These are phyloP conservation scores for Harpalus rufipes DNA, from an alignment of 2,888 invertebrate species.

Conservation along the genomic window DNA sequence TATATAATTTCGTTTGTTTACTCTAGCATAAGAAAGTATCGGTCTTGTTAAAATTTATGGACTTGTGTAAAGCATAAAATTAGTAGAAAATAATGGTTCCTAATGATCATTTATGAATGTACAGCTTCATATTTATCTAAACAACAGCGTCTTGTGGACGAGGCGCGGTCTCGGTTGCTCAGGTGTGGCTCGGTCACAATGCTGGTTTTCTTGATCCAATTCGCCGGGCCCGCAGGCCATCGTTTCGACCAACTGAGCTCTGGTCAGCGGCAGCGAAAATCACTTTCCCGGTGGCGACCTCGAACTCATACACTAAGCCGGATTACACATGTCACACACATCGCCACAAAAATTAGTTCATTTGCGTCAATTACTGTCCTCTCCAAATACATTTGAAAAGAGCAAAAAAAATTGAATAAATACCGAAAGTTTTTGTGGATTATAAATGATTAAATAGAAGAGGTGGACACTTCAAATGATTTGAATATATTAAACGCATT, in stretches of 20 bases:
- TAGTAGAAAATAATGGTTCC: constrained; percentile 15
- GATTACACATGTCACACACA: constrained; percentile 54
- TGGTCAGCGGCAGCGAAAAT: constrained; percentile 52
- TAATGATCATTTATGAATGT: constrained; percentile 46
- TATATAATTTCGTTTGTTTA: neutral
- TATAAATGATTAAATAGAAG: neutral
- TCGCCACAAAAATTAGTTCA: constrained; percentile 46
- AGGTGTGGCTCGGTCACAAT: constrained; percentile 63
- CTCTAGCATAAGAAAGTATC: neutral
- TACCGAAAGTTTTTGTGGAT: neutral
- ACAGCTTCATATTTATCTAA: constrained; percentile 26
- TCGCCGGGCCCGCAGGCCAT: constrained; percentile 38
- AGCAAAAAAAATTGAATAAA: neutral
- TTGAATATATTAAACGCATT: too few species aligned
- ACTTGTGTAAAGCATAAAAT: constrained; percentile 6
- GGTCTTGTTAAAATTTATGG: neutral
- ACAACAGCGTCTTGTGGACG: constrained; percentile 1
- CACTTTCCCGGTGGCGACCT: constrained; percentile 56
- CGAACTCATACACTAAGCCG: constrained; percentile 36
- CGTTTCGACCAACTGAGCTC: constrained; percentile 21
- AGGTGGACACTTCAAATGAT: too few species aligned
- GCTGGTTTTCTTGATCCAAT: constrained; percentile 66
- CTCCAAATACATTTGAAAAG: constrained; percentile 25
- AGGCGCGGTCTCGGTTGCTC: constrained; percentile 18
- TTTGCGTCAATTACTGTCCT: constrained; percentile 61